Evolutionary conservation across 92 coral and sea anemone genomes (phyloP).

Genomic region (Nematostella vectensis): DNA sequence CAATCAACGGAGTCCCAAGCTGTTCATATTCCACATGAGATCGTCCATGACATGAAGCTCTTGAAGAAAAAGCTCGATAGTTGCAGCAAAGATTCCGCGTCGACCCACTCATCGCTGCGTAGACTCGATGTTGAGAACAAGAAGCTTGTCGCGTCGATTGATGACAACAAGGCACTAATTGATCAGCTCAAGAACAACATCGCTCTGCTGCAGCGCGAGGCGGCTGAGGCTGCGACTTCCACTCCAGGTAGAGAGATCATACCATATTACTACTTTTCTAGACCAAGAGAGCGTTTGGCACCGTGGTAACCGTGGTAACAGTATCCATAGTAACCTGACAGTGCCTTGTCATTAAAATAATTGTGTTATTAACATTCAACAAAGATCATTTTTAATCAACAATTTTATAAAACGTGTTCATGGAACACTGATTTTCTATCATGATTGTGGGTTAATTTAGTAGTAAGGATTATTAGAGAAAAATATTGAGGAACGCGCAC

Average conservation of each 20-base stretch:
- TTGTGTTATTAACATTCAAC: no score
- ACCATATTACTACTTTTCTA: not conserved
- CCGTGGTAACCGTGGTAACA: not conserved
- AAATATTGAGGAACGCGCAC: no score
- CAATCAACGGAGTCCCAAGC: not conserved
- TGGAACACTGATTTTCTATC: no score
- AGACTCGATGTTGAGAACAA: conserved; percentile 14
- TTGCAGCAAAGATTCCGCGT: conserved; percentile 17
- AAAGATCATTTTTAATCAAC: no score
- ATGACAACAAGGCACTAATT: conserved; percentile 39
- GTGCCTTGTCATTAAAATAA: no score
- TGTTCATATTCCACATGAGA: conserved; percentile 8
- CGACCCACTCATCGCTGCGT: conserved; percentile 5
- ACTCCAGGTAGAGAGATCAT: conserved; percentile 6
- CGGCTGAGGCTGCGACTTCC: conserved; percentile 5
- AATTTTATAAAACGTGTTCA: no score
- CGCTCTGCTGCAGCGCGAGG: conserved; percentile 33
- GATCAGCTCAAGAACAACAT: conserved; percentile 46
- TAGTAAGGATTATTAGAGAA: no score
- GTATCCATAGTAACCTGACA: no score
- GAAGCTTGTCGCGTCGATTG: conserved; percentile 9
- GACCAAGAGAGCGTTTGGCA: not conserved
- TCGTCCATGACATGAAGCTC: conserved; percentile 22
- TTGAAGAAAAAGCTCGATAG: conserved; percentile 34
- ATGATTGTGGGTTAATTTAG: no score